Conservation (phyloP, 2,113 vertebrate species). For the Acanthisitta chloris region DNA sequence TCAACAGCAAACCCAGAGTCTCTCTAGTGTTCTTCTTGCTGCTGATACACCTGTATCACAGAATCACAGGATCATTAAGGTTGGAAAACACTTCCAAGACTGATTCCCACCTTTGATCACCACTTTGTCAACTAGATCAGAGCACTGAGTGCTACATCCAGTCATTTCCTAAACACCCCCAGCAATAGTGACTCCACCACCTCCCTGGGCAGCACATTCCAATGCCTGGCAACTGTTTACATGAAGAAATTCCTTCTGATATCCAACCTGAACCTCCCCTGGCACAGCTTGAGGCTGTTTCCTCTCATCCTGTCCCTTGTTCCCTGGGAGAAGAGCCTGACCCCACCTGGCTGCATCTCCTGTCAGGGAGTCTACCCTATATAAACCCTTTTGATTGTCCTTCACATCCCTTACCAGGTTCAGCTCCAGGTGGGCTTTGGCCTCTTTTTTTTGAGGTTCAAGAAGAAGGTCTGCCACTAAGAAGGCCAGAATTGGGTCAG, state of each 20-base stretch:
- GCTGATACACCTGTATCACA: not conserved
- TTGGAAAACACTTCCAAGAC: not conserved
- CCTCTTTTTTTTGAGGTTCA: not conserved
- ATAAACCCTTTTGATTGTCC: not conserved
- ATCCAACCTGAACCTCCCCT: not conserved
- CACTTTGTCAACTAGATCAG: not conserved
- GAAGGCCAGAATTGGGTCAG: not conserved
- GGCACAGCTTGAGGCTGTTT: not conserved
- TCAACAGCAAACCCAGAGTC: not conserved
- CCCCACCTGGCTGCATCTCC: not conserved
- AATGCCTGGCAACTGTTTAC: not conserved
- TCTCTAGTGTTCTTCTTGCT: not conserved
- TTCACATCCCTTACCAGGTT: not conserved
- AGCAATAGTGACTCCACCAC: not conserved
- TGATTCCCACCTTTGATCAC: not conserved
- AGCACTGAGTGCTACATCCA: not conserved
- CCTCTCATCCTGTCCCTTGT: not conserved
- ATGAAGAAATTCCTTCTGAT: not conserved
- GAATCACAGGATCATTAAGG: fast-evolving
- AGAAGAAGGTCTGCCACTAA: not conserved
- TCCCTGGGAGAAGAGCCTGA: not conserved
- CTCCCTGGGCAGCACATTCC: not conserved
- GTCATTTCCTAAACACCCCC: not conserved
- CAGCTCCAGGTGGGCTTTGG: not conserved
- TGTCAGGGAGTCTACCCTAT: not conserved